These are phyloP conservation scores for Euwallacea similis DNA, from an alignment of 1,140 invertebrate species.

Conservation along the genomic window DNA sequence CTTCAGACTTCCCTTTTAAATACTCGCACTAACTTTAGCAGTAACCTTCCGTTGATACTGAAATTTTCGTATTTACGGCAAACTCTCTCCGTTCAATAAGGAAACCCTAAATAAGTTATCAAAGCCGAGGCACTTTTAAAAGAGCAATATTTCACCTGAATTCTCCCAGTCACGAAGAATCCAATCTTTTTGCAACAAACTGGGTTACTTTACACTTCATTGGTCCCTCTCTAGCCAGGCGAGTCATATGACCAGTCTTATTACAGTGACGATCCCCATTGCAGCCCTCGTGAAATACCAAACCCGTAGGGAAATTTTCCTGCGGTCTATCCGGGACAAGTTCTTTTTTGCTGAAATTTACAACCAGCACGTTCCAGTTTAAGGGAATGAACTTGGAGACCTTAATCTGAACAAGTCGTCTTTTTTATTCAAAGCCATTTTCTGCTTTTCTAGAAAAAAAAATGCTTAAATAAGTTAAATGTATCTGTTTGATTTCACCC, in stretches of 20 bases:
- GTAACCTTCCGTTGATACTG: too few species aligned
- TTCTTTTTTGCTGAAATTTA: constrained; percentile 9
- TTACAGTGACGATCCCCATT: constrained; percentile 7
- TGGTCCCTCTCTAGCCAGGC: not conserved
- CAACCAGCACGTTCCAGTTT: constrained; percentile 3
- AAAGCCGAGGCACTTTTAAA: too few species aligned
- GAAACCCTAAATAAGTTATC: too few species aligned
- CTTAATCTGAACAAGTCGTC: not conserved
- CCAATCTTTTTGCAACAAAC: not conserved
- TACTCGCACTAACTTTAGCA: too few species aligned
- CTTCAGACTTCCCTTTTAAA: too few species aligned
- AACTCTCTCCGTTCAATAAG: too few species aligned
- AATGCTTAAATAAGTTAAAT: too few species aligned
- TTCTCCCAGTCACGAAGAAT: too few species aligned
- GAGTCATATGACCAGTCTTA: constrained; percentile 4
- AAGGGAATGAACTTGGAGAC: not conserved
- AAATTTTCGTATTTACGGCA: too few species aligned
- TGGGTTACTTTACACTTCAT: constrained; percentile 4
- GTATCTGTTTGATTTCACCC: too few species aligned
- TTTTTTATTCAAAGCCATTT: not conserved
- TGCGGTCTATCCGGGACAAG: constrained; percentile 8
- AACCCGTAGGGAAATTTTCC: constrained; percentile 10
- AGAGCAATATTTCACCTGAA: not conserved
- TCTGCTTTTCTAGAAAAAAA: too few species aligned
- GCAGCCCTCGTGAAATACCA: constrained; percentile 1